Percentiles rank a stretch among this genome's conserved stretches.
phyloP scores from a whole-genome alignment of 64 coral and sea anemone species.

The Acropora yongei region DNA sequence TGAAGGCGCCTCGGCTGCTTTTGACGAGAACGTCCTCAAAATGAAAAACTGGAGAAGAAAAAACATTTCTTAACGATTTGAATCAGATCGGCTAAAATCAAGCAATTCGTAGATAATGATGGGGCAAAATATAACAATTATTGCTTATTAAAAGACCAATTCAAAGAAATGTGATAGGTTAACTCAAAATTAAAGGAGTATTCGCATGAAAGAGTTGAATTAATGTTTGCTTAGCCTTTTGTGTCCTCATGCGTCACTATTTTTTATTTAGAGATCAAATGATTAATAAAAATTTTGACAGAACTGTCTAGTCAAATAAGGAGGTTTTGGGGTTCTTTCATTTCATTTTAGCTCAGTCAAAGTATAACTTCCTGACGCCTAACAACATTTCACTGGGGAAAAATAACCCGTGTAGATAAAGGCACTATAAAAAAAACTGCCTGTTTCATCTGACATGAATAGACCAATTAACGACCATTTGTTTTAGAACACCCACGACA shows the following conservation, averaged over 20 bases:
- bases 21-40: no score
- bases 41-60: no score
- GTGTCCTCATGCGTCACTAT: neutral
- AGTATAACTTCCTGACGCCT: neutral
- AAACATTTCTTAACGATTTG: no score
- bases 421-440: neutral
- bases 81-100: no score
- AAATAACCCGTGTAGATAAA: neutral
- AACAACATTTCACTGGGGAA: neutral
- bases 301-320: neutral
- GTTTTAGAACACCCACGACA: neutral
- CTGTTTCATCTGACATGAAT: neutral
- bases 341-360: neutral
- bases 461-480: neutral
- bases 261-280: neutral
- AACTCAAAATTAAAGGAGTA: neutral
- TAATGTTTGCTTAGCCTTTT: slow-evolving; percentile 11
- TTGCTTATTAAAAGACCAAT: neutral
- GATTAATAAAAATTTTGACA: neutral
- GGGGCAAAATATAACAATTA: no score
- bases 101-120: no score
- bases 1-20: no score
- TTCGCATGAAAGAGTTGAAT: neutral
- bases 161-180: neutral
- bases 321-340: neutral